Evolutionary conservation across 2,113 vertebrate species (phyloP).

Genomic region (Nerophis ophidion): DNA sequence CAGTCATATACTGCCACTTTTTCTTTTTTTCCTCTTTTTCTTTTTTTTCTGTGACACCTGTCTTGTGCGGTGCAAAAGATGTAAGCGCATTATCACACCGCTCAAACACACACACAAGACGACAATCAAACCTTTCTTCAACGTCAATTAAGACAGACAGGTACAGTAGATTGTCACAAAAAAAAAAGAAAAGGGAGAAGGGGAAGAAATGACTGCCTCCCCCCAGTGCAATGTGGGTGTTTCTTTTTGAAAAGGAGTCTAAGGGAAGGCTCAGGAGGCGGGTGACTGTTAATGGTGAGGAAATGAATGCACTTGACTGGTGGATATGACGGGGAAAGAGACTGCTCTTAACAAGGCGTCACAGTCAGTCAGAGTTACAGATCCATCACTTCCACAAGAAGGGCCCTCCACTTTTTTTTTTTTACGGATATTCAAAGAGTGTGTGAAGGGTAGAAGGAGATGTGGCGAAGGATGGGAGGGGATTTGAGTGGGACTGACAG

Average conservation of each 20-base stretch:
- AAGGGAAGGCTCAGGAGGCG: conserved; percentile 49
- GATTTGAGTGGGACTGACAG: conserved; percentile 66
- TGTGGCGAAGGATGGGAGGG: conserved; percentile 50
- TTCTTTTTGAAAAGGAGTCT: conserved; percentile 47
- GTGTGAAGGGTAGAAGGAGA: conserved; percentile 61
- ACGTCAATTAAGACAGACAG: conserved; percentile 66
- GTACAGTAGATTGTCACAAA: conserved; percentile 66
- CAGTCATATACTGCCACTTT: conserved; percentile 56
- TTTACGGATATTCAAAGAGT: conserved; percentile 65
- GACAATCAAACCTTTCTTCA: conserved; percentile 61
- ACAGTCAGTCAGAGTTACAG: conserved; percentile 73
- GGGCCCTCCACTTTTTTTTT: conserved; percentile 43
- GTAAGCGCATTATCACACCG: conserved; percentile 53
- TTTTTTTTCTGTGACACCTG: conserved; percentile 54
- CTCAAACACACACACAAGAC: conserved; percentile 39
- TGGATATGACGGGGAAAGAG: conserved; percentile 71
- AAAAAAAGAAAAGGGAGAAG: conserved; percentile 45
- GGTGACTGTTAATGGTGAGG: conserved; percentile 69
- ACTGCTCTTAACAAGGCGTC: conserved; percentile 75
- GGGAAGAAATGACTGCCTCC: conserved; percentile 45
- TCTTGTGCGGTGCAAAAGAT: conserved; percentile 53
- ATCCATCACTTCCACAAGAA: conserved; percentile 69
- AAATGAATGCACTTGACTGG: conserved; percentile 70
- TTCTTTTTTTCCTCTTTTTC: conserved; percentile 24
- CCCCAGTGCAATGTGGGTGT: conserved; percentile 54